phyloP scores from a whole-genome alignment of 2,113 vertebrate genomes.

The Polyodon spathula region DNA sequence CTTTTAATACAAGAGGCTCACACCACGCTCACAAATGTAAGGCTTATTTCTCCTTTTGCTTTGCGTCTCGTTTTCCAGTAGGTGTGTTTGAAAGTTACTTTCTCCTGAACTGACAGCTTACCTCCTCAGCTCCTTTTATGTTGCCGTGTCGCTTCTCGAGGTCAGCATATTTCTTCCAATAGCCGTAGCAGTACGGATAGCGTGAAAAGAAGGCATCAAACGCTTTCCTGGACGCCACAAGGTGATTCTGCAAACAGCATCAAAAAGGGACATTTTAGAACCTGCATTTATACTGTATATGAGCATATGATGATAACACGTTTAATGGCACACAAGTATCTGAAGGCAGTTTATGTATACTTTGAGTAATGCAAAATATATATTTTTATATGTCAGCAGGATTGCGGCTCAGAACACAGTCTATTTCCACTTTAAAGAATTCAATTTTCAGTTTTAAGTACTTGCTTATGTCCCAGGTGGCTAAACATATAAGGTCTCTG shows the following conservation, averaged over 20 bases:
- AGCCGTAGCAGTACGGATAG: slow-evolving; percentile 97
- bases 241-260: slow-evolving; percentile 64
- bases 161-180: slow-evolving; percentile 98
- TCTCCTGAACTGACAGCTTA: slow-evolving; percentile 47
- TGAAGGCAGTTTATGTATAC: too few relatives aligned
- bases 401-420: too few relatives aligned
- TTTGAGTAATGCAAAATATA: too few relatives aligned
- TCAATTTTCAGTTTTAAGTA: too few relatives aligned
- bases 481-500: too few relatives aligned
- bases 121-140: slow-evolving; percentile 88
- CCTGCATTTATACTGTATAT: not conserved
- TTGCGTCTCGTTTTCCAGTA: slow-evolving; percentile 6
- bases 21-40: too few relatives aligned
- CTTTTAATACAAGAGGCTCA: too few relatives aligned
- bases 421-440: too few relatives aligned
- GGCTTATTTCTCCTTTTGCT: not conserved
- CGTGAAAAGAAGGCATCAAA: slow-evolving; percentile 90
- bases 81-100: slow-evolving; percentile 10
- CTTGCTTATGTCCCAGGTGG: too few relatives aligned
- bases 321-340: too few relatives aligned
- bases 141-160: slow-evolving; percentile 83
- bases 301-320: too few relatives aligned
- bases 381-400: too few relatives aligned
- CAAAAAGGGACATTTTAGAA: not conserved
- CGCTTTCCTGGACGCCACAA: slow-evolving; percentile 72